Evolutionary conservation across 2,888 invertebrate genomes (phyloP).

Genomic region (Quadroppia sp.): DNA sequence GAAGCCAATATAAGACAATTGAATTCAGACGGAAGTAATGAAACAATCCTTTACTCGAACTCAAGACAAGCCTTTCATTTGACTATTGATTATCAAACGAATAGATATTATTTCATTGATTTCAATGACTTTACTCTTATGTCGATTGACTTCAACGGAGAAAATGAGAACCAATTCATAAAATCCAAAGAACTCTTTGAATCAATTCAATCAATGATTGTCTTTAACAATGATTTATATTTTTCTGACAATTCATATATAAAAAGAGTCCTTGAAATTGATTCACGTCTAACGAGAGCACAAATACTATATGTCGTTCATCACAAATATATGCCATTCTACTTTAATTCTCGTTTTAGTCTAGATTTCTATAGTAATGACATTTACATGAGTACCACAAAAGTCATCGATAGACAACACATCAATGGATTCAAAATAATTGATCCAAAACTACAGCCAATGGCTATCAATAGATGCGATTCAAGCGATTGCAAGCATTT

Average conservation of each 20-base stretch:
- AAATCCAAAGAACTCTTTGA: not conserved
- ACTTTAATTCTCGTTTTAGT: no score
- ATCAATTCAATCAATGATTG: not conserved
- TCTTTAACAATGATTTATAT: not conserved
- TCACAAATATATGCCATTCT: no score
- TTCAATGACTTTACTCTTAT: not conserved
- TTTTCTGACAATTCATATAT: not conserved
- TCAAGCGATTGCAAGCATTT: no score
- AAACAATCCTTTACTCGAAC: not conserved
- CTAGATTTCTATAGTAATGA: no score
- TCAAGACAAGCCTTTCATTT: not conserved
- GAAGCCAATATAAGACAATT: not conserved
- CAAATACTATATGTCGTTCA: not conserved
- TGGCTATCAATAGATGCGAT: not conserved
- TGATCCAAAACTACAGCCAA: not conserved
- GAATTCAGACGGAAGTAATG: not conserved
- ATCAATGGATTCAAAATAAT: not conserved
- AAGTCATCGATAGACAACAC: not conserved
- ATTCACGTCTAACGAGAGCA: not conserved
- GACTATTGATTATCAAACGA: not conserved
- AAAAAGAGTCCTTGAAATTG: not conserved
- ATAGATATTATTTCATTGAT: slow-evolving; percentile 22
- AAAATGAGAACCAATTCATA: not conserved
- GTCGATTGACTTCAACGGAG: slow-evolving; percentile 1
- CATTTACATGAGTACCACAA: not conserved